Conservation (phyloP, 2,113 vertebrate species). For the Burhinus bistriatus region DNA sequence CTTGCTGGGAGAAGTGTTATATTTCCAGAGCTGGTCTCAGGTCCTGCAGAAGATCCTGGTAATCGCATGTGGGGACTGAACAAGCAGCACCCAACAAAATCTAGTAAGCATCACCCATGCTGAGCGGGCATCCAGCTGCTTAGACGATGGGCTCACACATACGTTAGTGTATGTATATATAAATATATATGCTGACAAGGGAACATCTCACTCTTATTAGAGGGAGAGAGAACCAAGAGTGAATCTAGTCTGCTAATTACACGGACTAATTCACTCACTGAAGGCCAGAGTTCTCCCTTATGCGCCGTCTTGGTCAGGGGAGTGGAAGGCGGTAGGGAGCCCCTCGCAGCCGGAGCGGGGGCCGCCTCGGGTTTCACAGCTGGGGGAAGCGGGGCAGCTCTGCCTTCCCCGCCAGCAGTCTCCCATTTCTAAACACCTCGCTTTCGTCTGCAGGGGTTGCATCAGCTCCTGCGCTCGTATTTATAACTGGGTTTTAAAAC, state of each 20-base stretch:
- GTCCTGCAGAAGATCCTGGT: neutral
- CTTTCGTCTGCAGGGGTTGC: constrained; percentile 23
- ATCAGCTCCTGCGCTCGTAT: constrained; percentile 55
- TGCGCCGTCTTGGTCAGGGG: rapidly evolving
- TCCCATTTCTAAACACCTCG: constrained; percentile 48
- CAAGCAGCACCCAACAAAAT: neutral
- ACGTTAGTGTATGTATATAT: rapidly evolving
- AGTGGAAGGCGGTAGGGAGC: neutral
- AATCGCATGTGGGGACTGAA: neutral
- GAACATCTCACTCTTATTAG: too few species aligned
- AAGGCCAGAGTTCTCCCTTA: neutral
- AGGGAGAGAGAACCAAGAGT: neutral
- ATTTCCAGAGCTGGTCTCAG: neutral
- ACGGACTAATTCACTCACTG: rapidly evolving
- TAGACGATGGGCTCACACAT: rapidly evolving
- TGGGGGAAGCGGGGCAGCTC: neutral
- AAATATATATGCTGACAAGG: neutral
- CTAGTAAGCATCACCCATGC: rapidly evolving
- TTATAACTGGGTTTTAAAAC: constrained; percentile 65
- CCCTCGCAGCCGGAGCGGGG: neutral
- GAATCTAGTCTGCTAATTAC: neutral
- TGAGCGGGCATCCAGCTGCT: neutral
- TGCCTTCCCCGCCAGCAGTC: neutral
- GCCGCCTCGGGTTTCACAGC: neutral
- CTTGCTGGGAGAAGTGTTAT: rapidly evolving